Evolutionary conservation across 2,888 invertebrate genomes (phyloP).

Genomic region (Erebia ligea): DNA sequence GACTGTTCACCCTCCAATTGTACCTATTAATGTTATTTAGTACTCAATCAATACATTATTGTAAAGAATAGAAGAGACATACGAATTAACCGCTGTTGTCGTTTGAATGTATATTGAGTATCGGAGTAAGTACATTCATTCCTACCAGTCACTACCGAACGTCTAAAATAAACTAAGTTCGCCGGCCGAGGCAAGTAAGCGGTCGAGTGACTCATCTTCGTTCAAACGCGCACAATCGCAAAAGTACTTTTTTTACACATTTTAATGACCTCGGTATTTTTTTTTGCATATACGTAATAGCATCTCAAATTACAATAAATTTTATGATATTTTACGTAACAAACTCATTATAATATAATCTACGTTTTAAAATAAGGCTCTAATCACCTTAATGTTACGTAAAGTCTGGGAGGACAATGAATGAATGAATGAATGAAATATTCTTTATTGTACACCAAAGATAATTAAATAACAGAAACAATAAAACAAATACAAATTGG

Average conservation of each 20-base stretch:
- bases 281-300: neutral
- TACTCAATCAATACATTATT: conserved; percentile 27
- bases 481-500: too few species aligned
- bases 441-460: too few species aligned
- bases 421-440: too few species aligned
- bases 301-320: too few species aligned
- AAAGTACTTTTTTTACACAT: neutral
- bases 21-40: neutral
- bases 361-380: too few species aligned
- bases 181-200: conserved; percentile 43
- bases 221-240: conserved; percentile 40
- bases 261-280: conserved; percentile 14
- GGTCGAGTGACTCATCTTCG: conserved; percentile 56
- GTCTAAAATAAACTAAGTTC: conserved; percentile 44
- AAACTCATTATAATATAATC: too few species aligned
- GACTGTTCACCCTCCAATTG: conserved; percentile 24
- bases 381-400: too few species aligned
- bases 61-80: conserved; percentile 28
- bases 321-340: too few species aligned
- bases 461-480: too few species aligned
- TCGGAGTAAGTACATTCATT: conserved; percentile 30
- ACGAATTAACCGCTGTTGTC: conserved; percentile 34
- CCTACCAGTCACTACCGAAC: conserved; percentile 38
- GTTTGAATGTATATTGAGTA: conserved; percentile 39
- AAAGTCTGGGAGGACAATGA: too few species aligned